phyloP scores from a whole-genome alignment of 2,888 invertebrate species.

The Steinernema hermaphroditum region DNA sequence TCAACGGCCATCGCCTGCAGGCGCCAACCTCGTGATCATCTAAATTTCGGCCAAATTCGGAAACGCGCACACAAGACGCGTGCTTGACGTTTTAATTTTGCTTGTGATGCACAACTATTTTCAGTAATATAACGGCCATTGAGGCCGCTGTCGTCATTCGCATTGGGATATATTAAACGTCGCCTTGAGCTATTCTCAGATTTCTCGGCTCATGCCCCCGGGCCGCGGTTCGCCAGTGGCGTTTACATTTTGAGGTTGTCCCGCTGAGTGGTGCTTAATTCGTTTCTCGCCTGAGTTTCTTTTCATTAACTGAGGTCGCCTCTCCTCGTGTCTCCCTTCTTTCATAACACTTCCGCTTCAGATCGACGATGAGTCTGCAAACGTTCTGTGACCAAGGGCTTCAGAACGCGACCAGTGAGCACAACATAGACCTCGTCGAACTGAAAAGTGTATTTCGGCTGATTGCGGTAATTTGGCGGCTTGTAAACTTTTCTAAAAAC shows the following conservation, averaged over 20 bases:
- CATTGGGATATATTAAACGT: constrained; percentile 30
- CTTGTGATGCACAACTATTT: constrained; percentile 31
- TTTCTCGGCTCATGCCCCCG: constrained; percentile 21
- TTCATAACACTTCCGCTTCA: neutral
- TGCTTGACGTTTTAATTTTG: constrained; percentile 31
- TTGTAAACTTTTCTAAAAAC: neutral
- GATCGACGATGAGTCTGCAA: constrained; percentile 10
- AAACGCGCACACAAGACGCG: constrained; percentile 26
- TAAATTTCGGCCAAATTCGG: constrained; percentile 7
- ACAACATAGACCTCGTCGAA: neutral
- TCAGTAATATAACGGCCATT: constrained; percentile 30
- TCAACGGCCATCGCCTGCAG: neutral
- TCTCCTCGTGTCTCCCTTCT: neutral
- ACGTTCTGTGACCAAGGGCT: neutral
- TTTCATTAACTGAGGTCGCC: constrained; percentile 30
- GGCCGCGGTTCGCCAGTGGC: constrained; percentile 18
- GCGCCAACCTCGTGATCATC: constrained; percentile 13
- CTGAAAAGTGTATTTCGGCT: neutral
- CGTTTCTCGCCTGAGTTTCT: constrained; percentile 23
- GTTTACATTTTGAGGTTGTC: constrained; percentile 27
- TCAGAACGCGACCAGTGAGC: neutral
- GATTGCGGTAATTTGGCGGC: neutral
- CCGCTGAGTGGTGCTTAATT: constrained; percentile 20
- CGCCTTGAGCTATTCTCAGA: constrained; percentile 28
- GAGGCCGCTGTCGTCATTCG: constrained; percentile 24